phyloP scores from a whole-genome alignment of 2,888 invertebrate species.

The Seira musarum region DNA sequence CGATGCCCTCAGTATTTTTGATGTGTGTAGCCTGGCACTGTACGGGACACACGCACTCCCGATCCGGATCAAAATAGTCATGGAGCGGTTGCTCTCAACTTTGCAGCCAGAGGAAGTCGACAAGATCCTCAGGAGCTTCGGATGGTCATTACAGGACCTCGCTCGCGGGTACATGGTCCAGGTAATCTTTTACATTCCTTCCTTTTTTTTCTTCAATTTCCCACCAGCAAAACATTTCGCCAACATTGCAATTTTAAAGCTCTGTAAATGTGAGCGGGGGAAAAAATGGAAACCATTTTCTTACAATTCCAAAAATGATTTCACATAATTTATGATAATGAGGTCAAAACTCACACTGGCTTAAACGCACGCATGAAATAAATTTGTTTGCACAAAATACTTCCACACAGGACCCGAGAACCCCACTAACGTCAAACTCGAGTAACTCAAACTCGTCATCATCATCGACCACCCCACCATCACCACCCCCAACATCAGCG shows the following conservation, averaged over 20 bases:
- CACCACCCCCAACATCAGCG: slow-evolving; percentile 29
- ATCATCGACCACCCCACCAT: slow-evolving; percentile 4
- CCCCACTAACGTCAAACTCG: no score
- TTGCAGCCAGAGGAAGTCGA: slow-evolving; percentile 68
- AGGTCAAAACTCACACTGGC: no score
- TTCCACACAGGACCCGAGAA: slow-evolving; percentile 40
- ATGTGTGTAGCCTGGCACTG: slow-evolving; percentile 69
- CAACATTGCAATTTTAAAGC: no score
- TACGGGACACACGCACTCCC: slow-evolving; percentile 69
- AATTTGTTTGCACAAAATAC: no score
- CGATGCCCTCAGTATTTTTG: slow-evolving; percentile 68
- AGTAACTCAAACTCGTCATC: no score
- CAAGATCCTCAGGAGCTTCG: slow-evolving; percentile 68
- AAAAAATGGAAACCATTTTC: no score
- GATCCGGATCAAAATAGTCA: slow-evolving; percentile 69
- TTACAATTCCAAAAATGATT: no score
- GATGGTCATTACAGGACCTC: slow-evolving; percentile 67
- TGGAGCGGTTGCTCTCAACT: slow-evolving; percentile 68
- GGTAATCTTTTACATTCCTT: slow-evolving; percentile 45
- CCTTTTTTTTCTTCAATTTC: not conserved
- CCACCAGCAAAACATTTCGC: no score
- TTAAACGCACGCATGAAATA: no score
- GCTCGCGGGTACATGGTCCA: slow-evolving; percentile 69
- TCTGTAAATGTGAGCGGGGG: no score
- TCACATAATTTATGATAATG: no score